Conservation (phyloP, 1,140 invertebrate genomes). For the Hycleus phaleratus region DNA sequence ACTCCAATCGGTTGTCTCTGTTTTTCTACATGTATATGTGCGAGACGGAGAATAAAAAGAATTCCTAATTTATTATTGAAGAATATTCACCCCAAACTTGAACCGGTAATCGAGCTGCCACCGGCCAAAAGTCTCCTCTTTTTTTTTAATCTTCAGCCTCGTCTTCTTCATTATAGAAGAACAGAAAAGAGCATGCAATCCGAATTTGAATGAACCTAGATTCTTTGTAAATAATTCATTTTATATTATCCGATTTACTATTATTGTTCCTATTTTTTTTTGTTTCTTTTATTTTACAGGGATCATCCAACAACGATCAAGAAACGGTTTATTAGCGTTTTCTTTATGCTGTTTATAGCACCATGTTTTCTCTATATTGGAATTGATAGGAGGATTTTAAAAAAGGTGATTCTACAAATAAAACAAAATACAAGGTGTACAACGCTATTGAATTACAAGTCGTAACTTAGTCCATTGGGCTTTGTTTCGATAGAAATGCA, state of each 20-base stretch:
- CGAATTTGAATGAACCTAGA: too few species aligned
- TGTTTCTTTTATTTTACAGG: conserved; percentile 44
- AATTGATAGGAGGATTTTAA: conserved; percentile 51
- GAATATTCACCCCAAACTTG: neutral
- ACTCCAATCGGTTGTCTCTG: neutral
- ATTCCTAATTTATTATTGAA: conserved; percentile 3
- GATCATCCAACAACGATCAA: conserved; percentile 86
- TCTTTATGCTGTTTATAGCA: conserved; percentile 69
- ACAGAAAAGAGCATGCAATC: too few species aligned
- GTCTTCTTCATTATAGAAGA: too few species aligned
- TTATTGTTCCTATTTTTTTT: neutral
- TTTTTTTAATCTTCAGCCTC: too few species aligned
- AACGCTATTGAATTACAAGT: too few species aligned
- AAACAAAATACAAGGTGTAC: neutral
- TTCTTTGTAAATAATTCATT: too few species aligned
- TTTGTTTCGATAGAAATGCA: too few species aligned
- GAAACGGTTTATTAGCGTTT: conserved; percentile 77
- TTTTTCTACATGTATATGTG: neutral
- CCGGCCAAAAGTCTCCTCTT: neutral
- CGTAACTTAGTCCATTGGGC: too few species aligned
- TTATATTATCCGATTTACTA: neutral
- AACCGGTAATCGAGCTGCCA: neutral
- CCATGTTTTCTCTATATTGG: conserved; percentile 68
- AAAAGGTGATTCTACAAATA: conserved; percentile 43
- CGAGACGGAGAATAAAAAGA: neutral